Evolutionary conservation across 2,888 invertebrate genomes (phyloP).

Genomic region (Heteromurus nitidus): DNA sequence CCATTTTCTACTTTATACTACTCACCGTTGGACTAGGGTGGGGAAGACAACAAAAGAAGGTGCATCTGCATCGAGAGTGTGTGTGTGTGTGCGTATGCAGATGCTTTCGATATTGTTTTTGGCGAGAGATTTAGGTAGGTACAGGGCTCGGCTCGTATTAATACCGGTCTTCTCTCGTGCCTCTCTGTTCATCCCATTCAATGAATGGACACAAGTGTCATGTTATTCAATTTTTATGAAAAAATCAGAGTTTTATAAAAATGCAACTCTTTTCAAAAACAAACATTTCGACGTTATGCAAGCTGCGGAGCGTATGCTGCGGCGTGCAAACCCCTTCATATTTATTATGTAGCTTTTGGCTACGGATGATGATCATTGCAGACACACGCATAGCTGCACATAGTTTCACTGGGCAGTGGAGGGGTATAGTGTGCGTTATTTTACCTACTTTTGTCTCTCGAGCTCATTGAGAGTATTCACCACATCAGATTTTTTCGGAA

Average conservation of each 20-base stretch:
- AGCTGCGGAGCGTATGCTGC: too few relatives aligned
- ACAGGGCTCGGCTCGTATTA: not conserved
- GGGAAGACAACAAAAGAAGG: conserved; percentile 25
- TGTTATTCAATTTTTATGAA: conserved; percentile 38
- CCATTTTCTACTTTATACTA: too few relatives aligned
- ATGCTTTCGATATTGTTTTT: not conserved
- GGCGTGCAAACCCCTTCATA: too few relatives aligned
- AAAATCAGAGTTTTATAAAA: conserved; percentile 48
- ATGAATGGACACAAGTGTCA: conserved; percentile 58
- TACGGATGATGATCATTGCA: too few relatives aligned
- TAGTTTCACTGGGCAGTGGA: too few relatives aligned
- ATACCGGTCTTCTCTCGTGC: conserved; percentile 34
- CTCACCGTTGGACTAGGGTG: conserved; percentile 18
- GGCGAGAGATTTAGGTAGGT: conserved; percentile 1
- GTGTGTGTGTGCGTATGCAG: conserved; percentile 20
- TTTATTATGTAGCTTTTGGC: too few relatives aligned
- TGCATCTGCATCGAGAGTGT: conserved; percentile 43
- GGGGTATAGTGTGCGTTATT: not conserved
- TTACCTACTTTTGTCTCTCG: not conserved
- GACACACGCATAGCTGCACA: not conserved
- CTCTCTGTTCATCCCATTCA: not conserved
- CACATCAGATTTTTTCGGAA: too few relatives aligned
- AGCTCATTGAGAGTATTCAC: not conserved
- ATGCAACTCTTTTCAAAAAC: conserved; percentile 19
- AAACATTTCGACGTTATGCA: conserved; percentile 15